phyloP scores from a whole-genome alignment of 2,888 invertebrate genomes.

The Metacarcinus magister region DNA sequence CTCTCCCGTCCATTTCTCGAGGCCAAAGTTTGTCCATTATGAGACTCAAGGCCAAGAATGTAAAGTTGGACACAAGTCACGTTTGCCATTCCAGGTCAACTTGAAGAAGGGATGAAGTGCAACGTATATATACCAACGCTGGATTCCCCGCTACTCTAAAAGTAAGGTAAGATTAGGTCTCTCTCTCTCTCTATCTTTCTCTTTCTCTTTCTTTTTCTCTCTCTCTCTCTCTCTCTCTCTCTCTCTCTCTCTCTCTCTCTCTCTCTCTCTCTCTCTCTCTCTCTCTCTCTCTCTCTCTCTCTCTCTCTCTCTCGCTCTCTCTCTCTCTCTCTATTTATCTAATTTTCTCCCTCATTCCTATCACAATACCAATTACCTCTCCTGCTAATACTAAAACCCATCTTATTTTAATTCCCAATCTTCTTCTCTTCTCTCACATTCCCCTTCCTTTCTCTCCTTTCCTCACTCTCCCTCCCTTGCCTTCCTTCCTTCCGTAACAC shows the following conservation, averaged over 20 bases:
- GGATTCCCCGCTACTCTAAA: too few species aligned
- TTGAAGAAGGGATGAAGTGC: neutral
- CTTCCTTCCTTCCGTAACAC: neutral
- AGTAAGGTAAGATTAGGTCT: neutral
- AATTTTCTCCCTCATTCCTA: neutral
- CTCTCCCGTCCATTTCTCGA: neutral
- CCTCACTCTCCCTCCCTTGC: neutral
- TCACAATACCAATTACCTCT: neutral
- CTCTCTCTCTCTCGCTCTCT: conserved; percentile 51
- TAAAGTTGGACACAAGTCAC: neutral
- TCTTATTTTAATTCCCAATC: neutral
- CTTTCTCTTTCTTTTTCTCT: neutral
- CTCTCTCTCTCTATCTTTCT: neutral
- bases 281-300: conserved; percentile 35
- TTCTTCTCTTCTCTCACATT: neutral
- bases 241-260: neutral
- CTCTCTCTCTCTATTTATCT: conserved; percentile 52
- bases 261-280: conserved; percentile 50
- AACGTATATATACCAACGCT: conserved; percentile 6
- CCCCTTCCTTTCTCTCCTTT: neutral
- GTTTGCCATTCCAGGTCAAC: neutral
- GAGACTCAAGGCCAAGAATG: conserved; percentile 28
- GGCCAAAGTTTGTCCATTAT: conserved; percentile 21
- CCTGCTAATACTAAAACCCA: neutral
- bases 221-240: neutral